These are phyloP conservation scores for Myanophis thanlyinensis DNA, from an alignment of 2,113 vertebrate genomes.

Conservation along the genomic window DNA sequence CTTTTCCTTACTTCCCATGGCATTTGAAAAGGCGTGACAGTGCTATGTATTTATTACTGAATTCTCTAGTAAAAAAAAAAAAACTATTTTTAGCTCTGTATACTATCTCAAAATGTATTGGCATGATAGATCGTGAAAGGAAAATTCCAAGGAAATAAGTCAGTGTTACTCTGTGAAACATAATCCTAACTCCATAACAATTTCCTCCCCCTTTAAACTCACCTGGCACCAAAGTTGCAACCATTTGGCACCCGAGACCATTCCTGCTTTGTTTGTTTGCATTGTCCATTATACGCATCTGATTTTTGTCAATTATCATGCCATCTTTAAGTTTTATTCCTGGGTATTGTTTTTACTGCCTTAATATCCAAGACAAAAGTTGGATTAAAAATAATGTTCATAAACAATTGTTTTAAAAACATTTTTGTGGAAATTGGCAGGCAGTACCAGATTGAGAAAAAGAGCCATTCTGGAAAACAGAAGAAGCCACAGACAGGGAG, in stretches of 20 bases:
- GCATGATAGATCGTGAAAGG: not conserved
- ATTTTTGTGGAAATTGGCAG: not conserved
- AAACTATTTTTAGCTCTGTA: not conserved
- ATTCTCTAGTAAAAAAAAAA: not conserved
- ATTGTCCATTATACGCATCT: not conserved
- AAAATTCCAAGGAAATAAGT: not conserved
- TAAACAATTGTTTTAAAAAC: not conserved
- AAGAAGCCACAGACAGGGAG: not conserved
- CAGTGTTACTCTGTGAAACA: not conserved
- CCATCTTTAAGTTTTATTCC: not conserved
- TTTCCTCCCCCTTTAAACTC: not conserved
- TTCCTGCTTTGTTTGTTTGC: not conserved
- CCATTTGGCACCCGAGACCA: not conserved
- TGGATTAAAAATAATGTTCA: not conserved
- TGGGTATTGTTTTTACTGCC: not conserved
- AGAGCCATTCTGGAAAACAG: not conserved
- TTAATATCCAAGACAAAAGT: not conserved
- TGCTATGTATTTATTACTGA: not conserved
- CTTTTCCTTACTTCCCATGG: not conserved
- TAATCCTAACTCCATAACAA: not conserved
- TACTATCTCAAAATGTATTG: not conserved
- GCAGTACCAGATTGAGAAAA: not conserved
- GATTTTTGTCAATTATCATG: not conserved
- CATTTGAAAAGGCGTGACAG: not conserved
- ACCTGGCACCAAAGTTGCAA: not conserved